phyloP scores from a whole-genome alignment of 1,140 invertebrate genomes.

The Solenopsis fugax region DNA sequence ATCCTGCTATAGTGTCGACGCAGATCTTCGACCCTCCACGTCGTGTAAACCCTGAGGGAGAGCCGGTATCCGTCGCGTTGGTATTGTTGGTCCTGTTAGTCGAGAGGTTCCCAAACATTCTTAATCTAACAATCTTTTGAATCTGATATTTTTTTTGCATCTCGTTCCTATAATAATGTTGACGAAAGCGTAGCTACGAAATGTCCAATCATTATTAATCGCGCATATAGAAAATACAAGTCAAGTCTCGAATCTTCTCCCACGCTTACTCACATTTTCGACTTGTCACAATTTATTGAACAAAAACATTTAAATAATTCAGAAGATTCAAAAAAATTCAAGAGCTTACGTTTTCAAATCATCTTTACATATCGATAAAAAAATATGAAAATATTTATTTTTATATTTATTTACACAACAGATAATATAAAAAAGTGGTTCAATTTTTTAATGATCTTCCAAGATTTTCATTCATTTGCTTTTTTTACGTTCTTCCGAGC shows the following conservation, averaged over 20 bases:
- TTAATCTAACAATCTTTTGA: neutral
- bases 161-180: neutral
- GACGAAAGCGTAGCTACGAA: neutral
- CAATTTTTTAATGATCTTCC: neutral
- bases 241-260: neutral
- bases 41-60: slow-evolving; percentile 50
- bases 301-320: neutral
- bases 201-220: neutral
- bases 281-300: neutral
- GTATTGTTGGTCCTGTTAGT: slow-evolving; percentile 63
- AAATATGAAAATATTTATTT: slow-evolving; percentile 13
- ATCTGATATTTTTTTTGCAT: neutral
- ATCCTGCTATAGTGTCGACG: slow-evolving; percentile 4
- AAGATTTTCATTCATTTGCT: neutral
- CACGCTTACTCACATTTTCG: neutral
- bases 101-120: slow-evolving; percentile 45
- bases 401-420: slow-evolving; percentile 10
- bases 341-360: neutral
- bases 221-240: neutral
- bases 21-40: slow-evolving; percentile 27
- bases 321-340: neutral
- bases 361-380: neutral
- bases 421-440: slow-evolving; percentile 4
- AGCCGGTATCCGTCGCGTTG: slow-evolving; percentile 42
- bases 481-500: neutral